Evolutionary conservation across 2,888 invertebrate genomes (phyloP).

Genomic region (Orthonychiurus folsomi): DNA sequence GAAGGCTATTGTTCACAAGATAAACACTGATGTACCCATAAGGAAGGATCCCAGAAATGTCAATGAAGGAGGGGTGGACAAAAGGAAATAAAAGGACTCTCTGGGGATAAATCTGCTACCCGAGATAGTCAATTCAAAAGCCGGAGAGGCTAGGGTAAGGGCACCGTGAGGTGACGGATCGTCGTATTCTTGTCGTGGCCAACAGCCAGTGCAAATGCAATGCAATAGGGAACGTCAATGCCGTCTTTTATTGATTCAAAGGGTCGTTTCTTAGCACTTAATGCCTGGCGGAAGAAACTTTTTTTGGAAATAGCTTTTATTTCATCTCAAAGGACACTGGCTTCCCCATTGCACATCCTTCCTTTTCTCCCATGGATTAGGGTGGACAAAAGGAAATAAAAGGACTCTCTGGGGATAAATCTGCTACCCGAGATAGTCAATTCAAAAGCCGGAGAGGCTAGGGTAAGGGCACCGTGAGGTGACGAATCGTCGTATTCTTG

Average conservation of each 20-base stretch:
- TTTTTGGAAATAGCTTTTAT: not conserved
- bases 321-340: not conserved
- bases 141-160: not conserved
- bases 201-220: not conserved
- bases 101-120: not conserved
- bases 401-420: not conserved
- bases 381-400: not conserved
- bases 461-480: not conserved
- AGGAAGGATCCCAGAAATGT: too few relatives aligned
- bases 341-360: too few relatives aligned
- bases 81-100: not conserved
- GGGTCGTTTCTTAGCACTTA: not conserved
- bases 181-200: too few relatives aligned
- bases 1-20: too few relatives aligned
- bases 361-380: too few relatives aligned
- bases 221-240: not conserved
- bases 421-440: not conserved
- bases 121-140: not conserved
- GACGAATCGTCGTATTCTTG: not conserved
- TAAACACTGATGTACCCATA: too few relatives aligned
- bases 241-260: conserved; percentile 1
- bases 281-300: not conserved
- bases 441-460: not conserved
- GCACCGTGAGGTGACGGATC: not conserved
- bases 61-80: not conserved